Evolutionary conservation across 2,797 vertebrate species (phyloP).

Genomic region (Arnoldichthys spilopterus): DNA sequence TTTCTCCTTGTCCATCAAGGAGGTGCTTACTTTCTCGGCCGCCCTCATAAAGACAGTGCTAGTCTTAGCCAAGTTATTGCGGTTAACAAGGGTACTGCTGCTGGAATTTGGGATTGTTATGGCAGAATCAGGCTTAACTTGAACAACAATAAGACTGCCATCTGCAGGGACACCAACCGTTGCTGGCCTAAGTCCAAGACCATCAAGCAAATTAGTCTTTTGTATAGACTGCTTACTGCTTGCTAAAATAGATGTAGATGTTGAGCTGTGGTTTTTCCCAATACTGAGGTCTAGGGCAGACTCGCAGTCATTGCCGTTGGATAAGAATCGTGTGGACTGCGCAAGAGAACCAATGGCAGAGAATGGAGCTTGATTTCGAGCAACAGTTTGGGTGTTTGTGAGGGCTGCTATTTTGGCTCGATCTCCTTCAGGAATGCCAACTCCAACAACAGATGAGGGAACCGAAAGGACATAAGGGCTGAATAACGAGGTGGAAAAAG

Average conservation of each 20-base stretch:
- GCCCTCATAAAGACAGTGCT: slow-evolving; percentile 74
- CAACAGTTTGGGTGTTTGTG: slow-evolving; percentile 70
- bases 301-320: slow-evolving; percentile 78
- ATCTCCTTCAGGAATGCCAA: slow-evolving; percentile 62
- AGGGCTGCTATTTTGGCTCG: slow-evolving; percentile 72
- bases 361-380: slow-evolving; percentile 63
- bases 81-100: slow-evolving; percentile 68
- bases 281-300: slow-evolving; percentile 82
- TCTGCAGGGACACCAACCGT: slow-evolving; percentile 64
- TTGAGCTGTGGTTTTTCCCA: slow-evolving; percentile 74
- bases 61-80: slow-evolving; percentile 74
- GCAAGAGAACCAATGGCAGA: slow-evolving; percentile 69
- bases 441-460: slow-evolving; percentile 70
- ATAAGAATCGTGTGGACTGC: slow-evolving; percentile 70
- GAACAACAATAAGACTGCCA: slow-evolving; percentile 78
- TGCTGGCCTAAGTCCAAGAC: slow-evolving; percentile 78
- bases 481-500: slow-evolving; percentile 77
- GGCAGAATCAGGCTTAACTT: slow-evolving; percentile 78
- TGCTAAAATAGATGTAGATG: slow-evolving; percentile 62
- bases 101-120: slow-evolving; percentile 65
- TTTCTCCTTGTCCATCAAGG: slow-evolving; percentile 70
- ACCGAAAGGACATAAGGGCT: slow-evolving; percentile 80
- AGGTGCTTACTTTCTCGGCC: slow-evolving; percentile 73
- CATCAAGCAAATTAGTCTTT: slow-evolving; percentile 79
- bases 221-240: slow-evolving; percentile 73